Evolutionary conservation across 2,113 vertebrate species (phyloP).

Genomic region (Onychostruthus taczanowskii): DNA sequence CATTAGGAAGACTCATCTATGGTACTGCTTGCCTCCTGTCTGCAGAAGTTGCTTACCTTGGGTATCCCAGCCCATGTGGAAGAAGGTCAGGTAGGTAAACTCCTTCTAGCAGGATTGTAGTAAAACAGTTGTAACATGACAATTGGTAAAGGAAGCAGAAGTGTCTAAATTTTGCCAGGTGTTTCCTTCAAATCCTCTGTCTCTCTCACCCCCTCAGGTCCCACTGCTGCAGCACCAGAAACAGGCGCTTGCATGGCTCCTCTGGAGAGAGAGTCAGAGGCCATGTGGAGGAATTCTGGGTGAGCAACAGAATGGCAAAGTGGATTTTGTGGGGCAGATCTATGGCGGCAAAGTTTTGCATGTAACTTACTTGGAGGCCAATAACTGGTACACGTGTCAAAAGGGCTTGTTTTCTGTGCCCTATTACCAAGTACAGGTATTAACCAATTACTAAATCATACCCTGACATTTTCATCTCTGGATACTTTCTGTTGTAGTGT

Average conservation of each 20-base stretch:
- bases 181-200: neutral
- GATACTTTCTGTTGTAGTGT: neutral
- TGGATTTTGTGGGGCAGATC: neutral
- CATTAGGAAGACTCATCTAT: neutral
- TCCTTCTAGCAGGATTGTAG: neutral
- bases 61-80: neutral
- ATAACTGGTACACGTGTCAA: neutral
- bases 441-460: neutral
- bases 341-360: neutral
- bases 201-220: constrained; percentile 50
- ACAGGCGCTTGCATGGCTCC: constrained; percentile 87
- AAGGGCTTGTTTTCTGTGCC: neutral
- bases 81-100: neutral
- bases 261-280: constrained; percentile 91
- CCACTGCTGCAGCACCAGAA: constrained; percentile 88
- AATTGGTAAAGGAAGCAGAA: neutral
- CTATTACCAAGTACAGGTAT: neutral
- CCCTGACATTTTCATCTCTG: neutral
- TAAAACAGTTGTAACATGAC: neutral
- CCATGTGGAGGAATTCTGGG: constrained; percentile 93
- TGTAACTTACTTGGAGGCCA: neutral
- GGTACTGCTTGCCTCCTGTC: neutral
- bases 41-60: neutral
- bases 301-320: constrained; percentile 47
- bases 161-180: neutral